These are phyloP conservation scores for Melangyna quadrimaculata DNA, from an alignment of 2,888 invertebrate species.

Conservation along the genomic window DNA sequence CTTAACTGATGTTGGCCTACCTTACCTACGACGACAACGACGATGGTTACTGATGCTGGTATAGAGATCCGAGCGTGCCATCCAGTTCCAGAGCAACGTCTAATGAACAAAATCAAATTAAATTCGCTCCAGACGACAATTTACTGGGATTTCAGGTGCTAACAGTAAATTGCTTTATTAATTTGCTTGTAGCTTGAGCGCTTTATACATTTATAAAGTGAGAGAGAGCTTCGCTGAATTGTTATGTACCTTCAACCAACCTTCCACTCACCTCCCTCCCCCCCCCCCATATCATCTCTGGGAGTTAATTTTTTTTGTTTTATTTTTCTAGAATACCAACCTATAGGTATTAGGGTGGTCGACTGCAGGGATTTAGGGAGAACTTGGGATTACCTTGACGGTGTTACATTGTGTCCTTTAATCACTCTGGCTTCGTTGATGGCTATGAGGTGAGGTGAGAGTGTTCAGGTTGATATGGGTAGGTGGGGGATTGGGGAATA, in stretches of 20 bases:
- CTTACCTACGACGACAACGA: no score
- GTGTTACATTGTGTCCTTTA: constrained; percentile 63
- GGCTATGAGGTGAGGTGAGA: neutral
- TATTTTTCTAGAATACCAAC: constrained; percentile 17
- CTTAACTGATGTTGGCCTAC: constrained; percentile 26
- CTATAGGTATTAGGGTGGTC: neutral
- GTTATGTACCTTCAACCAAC: constrained; percentile 30
- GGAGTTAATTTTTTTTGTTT: constrained; percentile 1
- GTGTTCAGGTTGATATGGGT: neutral
- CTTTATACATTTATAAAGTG: neutral
- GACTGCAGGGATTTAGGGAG: constrained; percentile 1
- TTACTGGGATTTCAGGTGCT: constrained; percentile 72
- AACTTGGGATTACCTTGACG: constrained; percentile 4
- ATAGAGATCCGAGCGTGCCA: constrained; percentile 13
- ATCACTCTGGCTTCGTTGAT: constrained; percentile 47
- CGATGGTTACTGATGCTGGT: neutral
- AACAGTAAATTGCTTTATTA: constrained; percentile 72
- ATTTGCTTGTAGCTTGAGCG: constrained; percentile 54
- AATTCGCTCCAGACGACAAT: constrained; percentile 72
- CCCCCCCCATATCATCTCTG: neutral
- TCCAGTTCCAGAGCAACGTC: constrained; percentile 42
- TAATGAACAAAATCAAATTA: constrained; percentile 72
- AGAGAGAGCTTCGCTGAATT: constrained; percentile 45
- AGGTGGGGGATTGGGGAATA: neutral
- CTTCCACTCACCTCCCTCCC: no score